Conservation (phyloP, 2,113 vertebrate genomes). For the Mungos mungo region DNA sequence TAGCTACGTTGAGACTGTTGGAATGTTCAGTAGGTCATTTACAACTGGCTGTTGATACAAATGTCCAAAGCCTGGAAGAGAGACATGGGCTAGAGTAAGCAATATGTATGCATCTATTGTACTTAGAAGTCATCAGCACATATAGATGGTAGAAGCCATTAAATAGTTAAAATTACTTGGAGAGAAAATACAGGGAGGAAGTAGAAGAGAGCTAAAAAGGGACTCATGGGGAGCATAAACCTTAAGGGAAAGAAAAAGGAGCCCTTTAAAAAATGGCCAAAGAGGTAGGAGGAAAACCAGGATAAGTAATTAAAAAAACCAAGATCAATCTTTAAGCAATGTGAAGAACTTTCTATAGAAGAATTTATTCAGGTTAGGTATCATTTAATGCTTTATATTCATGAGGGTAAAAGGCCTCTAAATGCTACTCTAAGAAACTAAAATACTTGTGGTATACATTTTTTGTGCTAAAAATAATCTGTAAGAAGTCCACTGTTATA, state of each 20-base stretch:
- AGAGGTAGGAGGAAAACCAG: background rate
- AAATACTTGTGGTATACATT: background rate
- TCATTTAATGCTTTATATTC: background rate
- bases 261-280: background rate
- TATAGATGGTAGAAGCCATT: background rate
- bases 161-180: background rate
- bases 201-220: background rate
- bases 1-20: background rate
- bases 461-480: constrained; percentile 3
- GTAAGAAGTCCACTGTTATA: background rate
- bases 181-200: background rate
- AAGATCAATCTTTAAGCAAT: background rate
- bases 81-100: background rate
- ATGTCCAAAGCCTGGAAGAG: background rate
- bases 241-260: background rate
- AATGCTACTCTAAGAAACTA: background rate
- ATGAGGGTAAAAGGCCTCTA: background rate
- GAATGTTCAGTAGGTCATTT: background rate
- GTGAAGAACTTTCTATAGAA: background rate
- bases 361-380: background rate
- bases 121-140: background rate
- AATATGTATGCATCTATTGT: background rate
- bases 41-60: background rate
- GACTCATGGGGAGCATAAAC: background rate
- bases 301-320: background rate